Evolutionary conservation across 2,113 vertebrate species (phyloP), one percentile per base, ranked within the genome.

Genomic region (Calonectris borealis): DNA sequence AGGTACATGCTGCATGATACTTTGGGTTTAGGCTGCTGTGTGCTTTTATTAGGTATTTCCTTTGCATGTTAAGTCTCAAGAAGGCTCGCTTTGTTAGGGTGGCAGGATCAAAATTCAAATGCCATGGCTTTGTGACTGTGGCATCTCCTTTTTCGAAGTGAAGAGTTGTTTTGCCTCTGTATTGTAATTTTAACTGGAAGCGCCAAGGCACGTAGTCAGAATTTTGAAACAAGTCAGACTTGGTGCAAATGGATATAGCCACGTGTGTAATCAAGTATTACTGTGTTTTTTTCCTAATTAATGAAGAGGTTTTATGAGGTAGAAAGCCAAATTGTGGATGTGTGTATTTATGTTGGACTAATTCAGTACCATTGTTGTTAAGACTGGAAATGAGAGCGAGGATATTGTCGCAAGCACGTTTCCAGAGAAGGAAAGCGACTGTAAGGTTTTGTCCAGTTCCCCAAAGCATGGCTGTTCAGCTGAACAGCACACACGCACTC

Each of bases 1-100:
- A 10, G 31, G 15, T 64, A 24, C 0, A 0, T 34, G 24, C 40
- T 75, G 51, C 36, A 38, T 9, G 29, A 20, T 9, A 4, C 16
- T 25, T 21, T 40, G 36, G 20, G 31, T 54, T 70, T 52, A 34
- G 52, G 25, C 12, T 38, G 21, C 10, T 42, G 8, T 36, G 38
- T n/a, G 7, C 16, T 88, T 62, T 66, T 52, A 44, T 48, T 36
- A 36, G 34, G 16, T 46, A 13, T 36, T 80, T 48, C 10, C 32
- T 70, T 78, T 48, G 22, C 36, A 15, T 11, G 7, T n/a, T 19
- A 31, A 64, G 13, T 32, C 34, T 83, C 38, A 24, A 34, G 54
- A 83, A 46, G n/a, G 31, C 64, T 90, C 20, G 17, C n/a, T 71
- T 75, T 40, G 46, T 61, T 92, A 60, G 54, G 24, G 52, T 21